These are phyloP conservation scores for Argyra leucocephala DNA, from an alignment of 2,888 invertebrate species.

Conservation along the genomic window DNA sequence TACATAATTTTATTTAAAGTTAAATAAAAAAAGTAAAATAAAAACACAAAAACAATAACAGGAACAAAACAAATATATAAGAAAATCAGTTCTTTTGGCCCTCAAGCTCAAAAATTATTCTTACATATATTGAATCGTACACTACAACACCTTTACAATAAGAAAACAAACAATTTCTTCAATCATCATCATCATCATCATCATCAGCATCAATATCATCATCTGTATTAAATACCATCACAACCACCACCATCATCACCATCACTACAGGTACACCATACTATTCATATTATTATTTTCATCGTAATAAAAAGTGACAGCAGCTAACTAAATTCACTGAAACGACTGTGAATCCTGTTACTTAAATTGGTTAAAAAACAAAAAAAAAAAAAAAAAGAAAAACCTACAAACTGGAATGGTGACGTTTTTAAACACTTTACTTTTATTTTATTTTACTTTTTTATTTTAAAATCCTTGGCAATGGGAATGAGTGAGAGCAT, in stretches of 20 bases:
- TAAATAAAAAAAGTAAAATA: no score
- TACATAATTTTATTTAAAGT: no score
- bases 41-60: no score
- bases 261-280: neutral
- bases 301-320: neutral
- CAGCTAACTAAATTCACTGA: neutral
- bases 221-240: neutral
- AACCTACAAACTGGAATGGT: neutral
- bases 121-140: neutral
- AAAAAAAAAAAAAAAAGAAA: no score
- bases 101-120: neutral
- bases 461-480: neutral
- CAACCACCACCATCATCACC: neutral
- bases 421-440: neutral
- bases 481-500: neutral
- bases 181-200: neutral
- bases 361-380: no score
- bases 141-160: neutral
- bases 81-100: neutral
- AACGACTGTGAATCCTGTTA: neutral
- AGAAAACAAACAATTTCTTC: neutral
- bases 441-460: neutral
- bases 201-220: neutral
- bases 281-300: no score
- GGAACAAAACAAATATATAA: neutral